Percentiles rank a stretch among this genome's conserved stretches.
These are phyloP conservation scores for Muntiacus muntjak DNA, from an alignment of 2,113 vertebrate species.

Conservation along the genomic window DNA sequence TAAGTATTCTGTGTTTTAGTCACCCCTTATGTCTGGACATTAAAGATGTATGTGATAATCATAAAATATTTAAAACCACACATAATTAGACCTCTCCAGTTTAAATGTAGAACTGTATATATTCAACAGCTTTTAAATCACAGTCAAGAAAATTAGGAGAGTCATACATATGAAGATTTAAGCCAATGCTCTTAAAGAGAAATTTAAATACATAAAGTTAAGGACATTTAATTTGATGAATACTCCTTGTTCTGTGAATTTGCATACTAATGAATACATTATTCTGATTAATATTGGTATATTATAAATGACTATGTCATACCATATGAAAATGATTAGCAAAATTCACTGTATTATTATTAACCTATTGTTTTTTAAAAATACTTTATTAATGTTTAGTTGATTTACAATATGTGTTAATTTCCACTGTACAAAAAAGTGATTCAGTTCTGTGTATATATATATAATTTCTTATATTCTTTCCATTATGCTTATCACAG, in stretches of 20 bases:
- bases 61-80: neutral
- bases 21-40: neutral
- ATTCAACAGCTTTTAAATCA: neutral
- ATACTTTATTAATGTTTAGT: neutral
- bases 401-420: neutral
- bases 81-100: neutral
- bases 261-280: neutral
- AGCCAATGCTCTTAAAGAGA: neutral
- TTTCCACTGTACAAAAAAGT: neutral
- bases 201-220: neutral
- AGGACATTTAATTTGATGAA: neutral
- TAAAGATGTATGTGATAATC: neutral
- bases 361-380: neutral
- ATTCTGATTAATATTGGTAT: neutral
- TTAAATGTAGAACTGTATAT: neutral
- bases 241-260: neutral
- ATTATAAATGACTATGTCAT: neutral
- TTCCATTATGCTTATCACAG: neutral
- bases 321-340: neutral
- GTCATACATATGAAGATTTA: neutral
- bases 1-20: neutral
- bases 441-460: neutral
- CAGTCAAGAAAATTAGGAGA: neutral
- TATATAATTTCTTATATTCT: neutral
- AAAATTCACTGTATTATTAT: neutral